phyloP scores from a whole-genome alignment of 2,888 invertebrate genomes.

The Hybos culiciformis region DNA sequence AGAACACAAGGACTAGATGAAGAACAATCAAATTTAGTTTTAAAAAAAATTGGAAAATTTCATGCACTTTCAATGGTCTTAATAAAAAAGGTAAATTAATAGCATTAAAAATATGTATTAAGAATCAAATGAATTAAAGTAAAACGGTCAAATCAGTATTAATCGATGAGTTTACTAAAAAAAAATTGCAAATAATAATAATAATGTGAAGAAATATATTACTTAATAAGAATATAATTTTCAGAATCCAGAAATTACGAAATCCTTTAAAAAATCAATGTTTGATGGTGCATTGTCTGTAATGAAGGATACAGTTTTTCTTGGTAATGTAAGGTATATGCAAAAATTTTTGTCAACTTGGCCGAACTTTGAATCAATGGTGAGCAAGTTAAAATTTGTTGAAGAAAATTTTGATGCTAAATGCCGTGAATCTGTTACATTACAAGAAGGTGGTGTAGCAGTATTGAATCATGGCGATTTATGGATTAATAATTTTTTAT shows the following conservation, averaged over 20 bases:
- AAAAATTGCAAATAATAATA: no score
- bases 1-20: conserved; percentile 42
- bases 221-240: neutral
- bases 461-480: conserved; percentile 42
- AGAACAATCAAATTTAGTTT: conserved; percentile 37
- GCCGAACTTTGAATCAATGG: conserved; percentile 35
- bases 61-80: conserved; percentile 43
- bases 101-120: neutral
- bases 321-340: neutral
- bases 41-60: conserved; percentile 40
- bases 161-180: no score
- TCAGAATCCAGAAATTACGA: neutral
- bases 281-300: neutral
- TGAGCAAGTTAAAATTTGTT: conserved; percentile 27
- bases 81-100: conserved; percentile 36
- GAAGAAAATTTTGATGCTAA: conserved; percentile 1
- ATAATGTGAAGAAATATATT: no score
- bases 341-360: conserved; percentile 28
- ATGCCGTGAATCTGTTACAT: neutral
- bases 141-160: no score
- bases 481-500: conserved; percentile 43
- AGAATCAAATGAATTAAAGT: no score
- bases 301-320: neutral
- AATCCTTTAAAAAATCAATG: neutral
- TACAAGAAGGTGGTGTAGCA: conserved; percentile 27